Conservation (phyloP, 2,113 vertebrate species). For the Albula glossodonta region DNA sequence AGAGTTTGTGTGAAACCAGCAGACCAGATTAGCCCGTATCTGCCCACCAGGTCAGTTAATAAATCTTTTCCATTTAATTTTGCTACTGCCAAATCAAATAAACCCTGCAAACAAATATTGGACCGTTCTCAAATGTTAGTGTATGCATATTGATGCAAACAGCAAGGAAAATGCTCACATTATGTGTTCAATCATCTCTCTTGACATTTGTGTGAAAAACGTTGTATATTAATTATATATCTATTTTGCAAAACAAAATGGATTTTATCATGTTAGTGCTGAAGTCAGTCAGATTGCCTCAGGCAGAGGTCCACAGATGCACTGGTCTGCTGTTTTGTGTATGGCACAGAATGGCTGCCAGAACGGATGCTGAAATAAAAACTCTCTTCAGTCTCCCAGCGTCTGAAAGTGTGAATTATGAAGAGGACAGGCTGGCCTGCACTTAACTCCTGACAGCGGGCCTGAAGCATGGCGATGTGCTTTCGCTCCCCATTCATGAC, state of each 20-base stretch:
- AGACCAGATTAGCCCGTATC: neutral
- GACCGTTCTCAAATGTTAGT: neutral
- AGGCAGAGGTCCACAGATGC: neutral
- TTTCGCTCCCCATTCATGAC: conserved; percentile 12
- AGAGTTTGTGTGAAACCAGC: neutral
- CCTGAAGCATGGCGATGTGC: neutral
- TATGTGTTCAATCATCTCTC: neutral
- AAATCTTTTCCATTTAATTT: neutral
- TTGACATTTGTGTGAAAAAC: neutral
- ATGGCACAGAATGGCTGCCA: neutral
- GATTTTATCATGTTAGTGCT: neutral
- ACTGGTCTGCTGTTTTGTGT: neutral
- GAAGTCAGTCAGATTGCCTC: neutral
- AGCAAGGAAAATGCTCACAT: neutral
- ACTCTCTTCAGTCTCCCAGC: neutral
- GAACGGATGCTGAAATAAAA: neutral
- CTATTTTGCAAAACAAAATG: neutral
- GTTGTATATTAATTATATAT: neutral
- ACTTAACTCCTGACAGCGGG: neutral
- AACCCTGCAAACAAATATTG: neutral
- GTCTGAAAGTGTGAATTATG: conserved; percentile 34
- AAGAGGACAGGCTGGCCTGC: conserved; percentile 14
- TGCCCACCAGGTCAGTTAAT: neutral
- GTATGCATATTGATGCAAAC: neutral
- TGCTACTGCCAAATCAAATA: neutral